A percentile compares a stretch with the other conserved stretches of the same genome.
phyloP scores from a whole-genome alignment of 2,113 vertebrate genomes.

The Cardinalis cardinalis region DNA sequence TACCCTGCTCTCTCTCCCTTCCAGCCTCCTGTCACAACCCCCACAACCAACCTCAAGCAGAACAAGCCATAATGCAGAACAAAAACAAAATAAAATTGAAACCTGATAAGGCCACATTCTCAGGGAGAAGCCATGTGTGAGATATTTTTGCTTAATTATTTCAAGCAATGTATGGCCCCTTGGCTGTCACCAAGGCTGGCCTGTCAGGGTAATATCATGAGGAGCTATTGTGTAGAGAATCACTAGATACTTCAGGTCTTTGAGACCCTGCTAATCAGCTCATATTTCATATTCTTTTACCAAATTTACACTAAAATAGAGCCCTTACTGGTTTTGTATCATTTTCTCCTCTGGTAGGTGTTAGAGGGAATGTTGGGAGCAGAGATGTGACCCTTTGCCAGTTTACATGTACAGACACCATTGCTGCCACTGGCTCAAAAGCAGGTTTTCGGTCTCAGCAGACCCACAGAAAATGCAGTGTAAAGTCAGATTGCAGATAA shows the following conservation, averaged over 20 bases:
- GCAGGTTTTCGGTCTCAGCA: background rate
- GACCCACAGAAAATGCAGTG: background rate
- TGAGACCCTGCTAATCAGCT: slow-evolving; percentile 31
- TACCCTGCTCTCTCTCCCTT: background rate
- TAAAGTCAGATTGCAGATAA: slow-evolving; percentile 13
- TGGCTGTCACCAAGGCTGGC: slow-evolving; percentile 37
- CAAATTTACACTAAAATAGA: slow-evolving; percentile 7
- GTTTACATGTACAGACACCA: background rate
- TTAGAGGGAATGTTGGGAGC: background rate
- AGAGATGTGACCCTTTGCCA: background rate
- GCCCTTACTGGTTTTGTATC: background rate
- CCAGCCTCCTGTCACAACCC: background rate
- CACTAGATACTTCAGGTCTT: background rate
- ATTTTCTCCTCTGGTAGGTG: background rate
- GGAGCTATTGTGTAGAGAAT: background rate
- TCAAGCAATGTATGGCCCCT: slow-evolving; percentile 53
- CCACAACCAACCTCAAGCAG: background rate
- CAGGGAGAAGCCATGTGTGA: slow-evolving; percentile 61
- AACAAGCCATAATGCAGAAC: slow-evolving; percentile 14
- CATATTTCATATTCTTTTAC: slow-evolving; percentile 11
- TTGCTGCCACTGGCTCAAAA: background rate
- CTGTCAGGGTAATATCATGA: slow-evolving; percentile 9
- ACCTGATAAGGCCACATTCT: slow-evolving; percentile 51
- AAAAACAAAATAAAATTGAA: slow-evolving; percentile 58
- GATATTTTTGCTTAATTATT: slow-evolving; percentile 59